Conservation (phyloP, 2,797 vertebrate species). For the Eremophila alpestris region DNA sequence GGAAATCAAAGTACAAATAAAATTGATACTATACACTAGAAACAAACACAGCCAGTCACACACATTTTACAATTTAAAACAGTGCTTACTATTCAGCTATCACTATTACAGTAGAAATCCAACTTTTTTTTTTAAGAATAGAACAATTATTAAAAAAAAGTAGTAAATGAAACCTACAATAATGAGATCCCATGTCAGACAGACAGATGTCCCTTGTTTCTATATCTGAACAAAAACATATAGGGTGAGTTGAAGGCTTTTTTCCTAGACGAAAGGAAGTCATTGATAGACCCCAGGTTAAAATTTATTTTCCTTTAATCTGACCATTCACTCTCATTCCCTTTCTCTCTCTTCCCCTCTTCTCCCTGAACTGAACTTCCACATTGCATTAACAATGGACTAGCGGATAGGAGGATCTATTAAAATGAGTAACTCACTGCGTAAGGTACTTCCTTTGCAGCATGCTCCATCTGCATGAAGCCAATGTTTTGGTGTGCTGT, state of each 20-base stretch:
- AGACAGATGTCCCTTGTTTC: not conserved
- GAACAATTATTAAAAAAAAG: not conserved
- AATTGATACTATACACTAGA: not conserved
- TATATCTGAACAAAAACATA: not conserved
- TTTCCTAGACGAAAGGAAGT: conserved; percentile 15
- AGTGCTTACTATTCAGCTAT: not conserved
- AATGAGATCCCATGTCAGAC: not conserved
- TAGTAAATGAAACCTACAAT: not conserved
- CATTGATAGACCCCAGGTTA: conserved; percentile 54
- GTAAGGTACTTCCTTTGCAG: conserved; percentile 41
- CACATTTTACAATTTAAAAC: not conserved
- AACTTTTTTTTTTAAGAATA: not conserved
- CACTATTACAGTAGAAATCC: not conserved
- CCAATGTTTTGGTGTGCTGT: conserved; percentile 38
- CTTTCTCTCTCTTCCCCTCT: not conserved
- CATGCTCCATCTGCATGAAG: conserved; percentile 62
- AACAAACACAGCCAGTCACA: not conserved
- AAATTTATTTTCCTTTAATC: conserved; percentile 66
- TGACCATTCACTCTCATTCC: conserved; percentile 35
- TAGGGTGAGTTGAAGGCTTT: not conserved
- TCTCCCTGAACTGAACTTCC: conserved; percentile 45
- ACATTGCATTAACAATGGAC: conserved; percentile 36
- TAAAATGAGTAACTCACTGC: conserved; percentile 11
- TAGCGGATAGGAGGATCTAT: conserved; percentile 52
- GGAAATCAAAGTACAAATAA: not conserved